Evolutionary conservation across 2,888 invertebrate genomes (phyloP).

Genomic region (Ptychoptera contaminata): DNA sequence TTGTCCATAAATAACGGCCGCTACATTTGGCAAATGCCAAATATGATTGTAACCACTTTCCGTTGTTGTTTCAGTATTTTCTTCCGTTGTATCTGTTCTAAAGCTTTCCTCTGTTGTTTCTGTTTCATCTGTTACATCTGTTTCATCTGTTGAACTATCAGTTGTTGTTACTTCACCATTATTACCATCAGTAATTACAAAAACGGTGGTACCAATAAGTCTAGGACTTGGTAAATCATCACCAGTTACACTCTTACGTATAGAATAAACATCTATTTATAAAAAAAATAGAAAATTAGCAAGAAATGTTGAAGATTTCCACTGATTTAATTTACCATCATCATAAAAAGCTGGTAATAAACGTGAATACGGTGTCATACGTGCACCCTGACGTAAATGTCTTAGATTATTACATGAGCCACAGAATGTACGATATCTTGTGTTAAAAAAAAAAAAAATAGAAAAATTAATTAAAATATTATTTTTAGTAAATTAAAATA

Average conservation of each 20-base stretch:
- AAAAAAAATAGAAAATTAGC: too few species aligned
- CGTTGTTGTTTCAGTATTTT: too few species aligned
- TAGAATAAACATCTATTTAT: conserved; percentile 28
- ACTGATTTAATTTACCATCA: conserved; percentile 30
- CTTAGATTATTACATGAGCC: conserved; percentile 14
- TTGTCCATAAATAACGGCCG: conserved; percentile 7
- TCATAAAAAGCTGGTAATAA: conserved; percentile 33
- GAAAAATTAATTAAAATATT: background rate
- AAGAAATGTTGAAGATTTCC: too few species aligned
- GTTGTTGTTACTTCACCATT: background rate
- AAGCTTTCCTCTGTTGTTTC: too few species aligned
- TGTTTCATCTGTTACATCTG: background rate
- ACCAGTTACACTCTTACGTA: conserved; percentile 46
- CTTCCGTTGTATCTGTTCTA: too few species aligned
- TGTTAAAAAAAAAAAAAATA: too few species aligned
- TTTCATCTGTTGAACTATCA: background rate
- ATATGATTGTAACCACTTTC: too few species aligned
- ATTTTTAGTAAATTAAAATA: too few species aligned
- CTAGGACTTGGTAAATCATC: conserved; percentile 51
- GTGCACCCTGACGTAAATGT: conserved; percentile 11
- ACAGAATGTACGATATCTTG: conserved; percentile 12
- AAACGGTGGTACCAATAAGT: conserved; percentile 15
- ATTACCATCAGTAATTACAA: background rate
- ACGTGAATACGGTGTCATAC: conserved; percentile 18
- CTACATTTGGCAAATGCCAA: conserved; percentile 4